Percentiles rank a stretch among this genome's conserved stretches.
Conservation (phyloP, 2,797 vertebrate species). For the Odontamblyopus rebecca region DNA sequence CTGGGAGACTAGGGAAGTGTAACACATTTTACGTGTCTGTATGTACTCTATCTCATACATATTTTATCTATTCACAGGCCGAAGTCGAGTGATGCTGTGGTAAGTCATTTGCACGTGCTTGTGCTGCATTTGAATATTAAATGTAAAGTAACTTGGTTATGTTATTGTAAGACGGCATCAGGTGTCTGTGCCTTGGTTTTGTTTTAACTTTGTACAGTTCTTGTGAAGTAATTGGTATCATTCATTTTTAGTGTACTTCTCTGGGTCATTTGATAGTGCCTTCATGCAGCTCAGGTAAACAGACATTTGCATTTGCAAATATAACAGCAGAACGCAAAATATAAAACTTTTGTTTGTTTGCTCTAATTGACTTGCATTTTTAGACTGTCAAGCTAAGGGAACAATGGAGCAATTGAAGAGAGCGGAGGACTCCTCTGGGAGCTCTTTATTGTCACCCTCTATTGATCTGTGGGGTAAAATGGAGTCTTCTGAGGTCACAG, state of each 20-base stretch:
- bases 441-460: slow-evolving; percentile 61
- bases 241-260: slow-evolving; percentile 43
- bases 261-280: slow-evolving; percentile 43
- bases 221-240: slow-evolving; percentile 20
- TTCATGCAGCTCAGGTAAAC: slow-evolving; percentile 57
- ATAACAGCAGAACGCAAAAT: background rate
- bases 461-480: slow-evolving; percentile 62
- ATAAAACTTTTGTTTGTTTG: background rate
- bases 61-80: slow-evolving; percentile 56
- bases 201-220: background rate
- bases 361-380: slow-evolving; percentile 30
- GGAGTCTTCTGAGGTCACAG: slow-evolving; percentile 39
- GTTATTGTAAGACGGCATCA: background rate
- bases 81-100: slow-evolving; percentile 56
- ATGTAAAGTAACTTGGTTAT: background rate
- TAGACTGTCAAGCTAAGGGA: slow-evolving; percentile 49
- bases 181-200: background rate
- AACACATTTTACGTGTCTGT: slow-evolving; percentile 55
- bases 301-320: slow-evolving; percentile 4
- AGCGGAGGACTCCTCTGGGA: slow-evolving; percentile 36
- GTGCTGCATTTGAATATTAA: slow-evolving; percentile 13
- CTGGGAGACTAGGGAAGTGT: slow-evolving; percentile 59
- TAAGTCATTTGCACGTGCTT: slow-evolving; percentile 43
- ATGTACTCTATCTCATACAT: slow-evolving; percentile 45
- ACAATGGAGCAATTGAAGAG: slow-evolving; percentile 49